Percentiles rank a stretch among this genome's conserved stretches.
Conservation (phyloP, 2,113 vertebrate genomes). For the Pelmatolapia mariae region DNA sequence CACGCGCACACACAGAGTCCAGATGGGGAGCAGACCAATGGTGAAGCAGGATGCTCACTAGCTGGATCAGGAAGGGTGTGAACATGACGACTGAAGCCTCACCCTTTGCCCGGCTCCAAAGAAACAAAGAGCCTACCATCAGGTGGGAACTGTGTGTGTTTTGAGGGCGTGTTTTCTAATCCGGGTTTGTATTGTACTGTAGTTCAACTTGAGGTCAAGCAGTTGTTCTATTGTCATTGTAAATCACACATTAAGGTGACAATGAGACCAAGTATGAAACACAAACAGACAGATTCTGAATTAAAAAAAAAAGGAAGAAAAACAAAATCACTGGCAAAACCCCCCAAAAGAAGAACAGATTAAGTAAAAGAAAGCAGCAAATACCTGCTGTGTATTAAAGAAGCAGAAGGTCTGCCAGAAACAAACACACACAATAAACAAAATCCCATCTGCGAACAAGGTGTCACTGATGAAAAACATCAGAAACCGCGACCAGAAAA, state of each 20-base stretch:
- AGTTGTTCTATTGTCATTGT: slow-evolving; percentile 30
- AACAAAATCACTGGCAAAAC: background rate
- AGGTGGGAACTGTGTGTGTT: slow-evolving; percentile 19
- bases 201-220: slow-evolving; percentile 56
- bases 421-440: background rate
- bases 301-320: background rate
- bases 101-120: slow-evolving; percentile 27
- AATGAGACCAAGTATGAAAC: background rate
- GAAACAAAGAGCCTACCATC: slow-evolving; percentile 49
- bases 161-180: slow-evolving; percentile 40
- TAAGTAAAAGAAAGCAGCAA: background rate
- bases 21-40: slow-evolving; percentile 28
- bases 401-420: background rate
- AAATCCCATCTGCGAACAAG: background rate
- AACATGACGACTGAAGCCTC: slow-evolving; percentile 47
- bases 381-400: background rate
- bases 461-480: background rate
- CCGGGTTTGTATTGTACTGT: slow-evolving; percentile 34
- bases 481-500: background rate
- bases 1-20: background rate
- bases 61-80: slow-evolving; percentile 59
- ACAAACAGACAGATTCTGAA: slow-evolving; percentile 1
- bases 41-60: slow-evolving; percentile 25
- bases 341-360: background rate
- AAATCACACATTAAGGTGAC: slow-evolving; percentile 3